phyloP scores from a whole-genome alignment of 2,797 vertebrate species.

The Urosaurus nigricauda region DNA sequence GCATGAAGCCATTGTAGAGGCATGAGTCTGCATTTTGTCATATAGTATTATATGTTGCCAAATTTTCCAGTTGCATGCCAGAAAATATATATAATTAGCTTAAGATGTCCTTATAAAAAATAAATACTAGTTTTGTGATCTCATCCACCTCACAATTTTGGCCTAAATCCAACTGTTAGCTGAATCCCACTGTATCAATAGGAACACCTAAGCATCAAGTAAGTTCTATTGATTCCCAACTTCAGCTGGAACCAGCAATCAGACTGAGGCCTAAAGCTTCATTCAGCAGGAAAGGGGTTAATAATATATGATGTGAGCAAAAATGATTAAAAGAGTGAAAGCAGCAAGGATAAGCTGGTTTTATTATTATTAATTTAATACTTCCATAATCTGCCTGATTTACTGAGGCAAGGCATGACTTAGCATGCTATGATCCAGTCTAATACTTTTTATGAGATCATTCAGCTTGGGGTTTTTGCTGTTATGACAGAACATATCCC shows the following conservation, averaged over 20 bases:
- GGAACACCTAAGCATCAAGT: too few species aligned
- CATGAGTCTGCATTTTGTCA: not conserved
- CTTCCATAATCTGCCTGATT: conserved; percentile 71
- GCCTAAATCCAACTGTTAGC: not conserved
- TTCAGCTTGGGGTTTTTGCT: conserved; percentile 60
- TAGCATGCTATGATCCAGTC: conserved; percentile 55
- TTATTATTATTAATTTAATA: conserved; percentile 78
- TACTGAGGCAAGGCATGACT: conserved; percentile 61
- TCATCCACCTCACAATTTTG: not conserved
- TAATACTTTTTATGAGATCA: conserved; percentile 71
- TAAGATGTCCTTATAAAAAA: not conserved
- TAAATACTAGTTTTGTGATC: conserved; percentile 1
- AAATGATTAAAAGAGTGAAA: conserved; percentile 65
- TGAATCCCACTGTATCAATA: too few species aligned
- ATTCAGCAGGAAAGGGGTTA: conserved; percentile 61
- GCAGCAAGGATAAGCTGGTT: conserved; percentile 57
- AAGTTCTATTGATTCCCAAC: too few species aligned
- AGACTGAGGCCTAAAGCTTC: not conserved
- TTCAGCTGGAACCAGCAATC: too few species aligned
- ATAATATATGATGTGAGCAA: conserved; percentile 50
- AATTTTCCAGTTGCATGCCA: not conserved
- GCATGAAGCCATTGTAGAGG: not conserved
- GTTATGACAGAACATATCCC: conserved; percentile 60
- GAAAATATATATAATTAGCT: not conserved
- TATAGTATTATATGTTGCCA: not conserved